Evolutionary conservation across 2,113 vertebrate genomes (phyloP), one percentile per base, ranked within the genome.

Genomic region (Mixornis gularis): DNA sequence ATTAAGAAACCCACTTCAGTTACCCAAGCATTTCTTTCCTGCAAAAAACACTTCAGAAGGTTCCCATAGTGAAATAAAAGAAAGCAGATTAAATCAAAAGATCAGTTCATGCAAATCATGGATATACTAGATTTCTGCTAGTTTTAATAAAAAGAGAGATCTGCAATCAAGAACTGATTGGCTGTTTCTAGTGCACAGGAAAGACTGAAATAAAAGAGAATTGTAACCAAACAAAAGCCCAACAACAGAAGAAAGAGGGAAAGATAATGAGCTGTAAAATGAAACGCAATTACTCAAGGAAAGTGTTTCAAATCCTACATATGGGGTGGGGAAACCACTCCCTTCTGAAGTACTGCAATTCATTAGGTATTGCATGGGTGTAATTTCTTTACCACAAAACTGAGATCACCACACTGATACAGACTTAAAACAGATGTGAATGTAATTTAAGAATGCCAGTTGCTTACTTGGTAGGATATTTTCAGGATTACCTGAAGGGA

Each of bases 341-440:
- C 83, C 56, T 89, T 89, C 69, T 90, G 16, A 84, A 88, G 58
- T 43, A 46, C 26, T 63, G 46, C 51, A 96, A 68, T 87, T 93
- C 80, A 91, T 94, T 91, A 90, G 44, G 27, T 64, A 77, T n/a
- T 52, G 56, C 66, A 85, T 7, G n/a, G 12, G 29, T 36, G 69
- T 69, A 64, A 79, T 90, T 85, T 85, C 68, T 85, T 90, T 72
- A 87, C 89, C 92, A 87, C 91, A 96, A 91, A 90, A 92, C 59
- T 77, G n/a, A 87, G 74, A 94, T 85, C 74, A 79, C 70, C 55
- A 73, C 85, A 87, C 63, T 87, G 92, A 95, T 89, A 94, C 15
- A 66, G 73, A 79, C 74, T 92, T 79, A 59, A 87, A 93, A 46
- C 66, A 95, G 79, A 89, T 77, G 55, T 65, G n/a, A 29, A 72